Conservation (phyloP, 2,888 invertebrate genomes). For the Galeruca laticollis region DNA sequence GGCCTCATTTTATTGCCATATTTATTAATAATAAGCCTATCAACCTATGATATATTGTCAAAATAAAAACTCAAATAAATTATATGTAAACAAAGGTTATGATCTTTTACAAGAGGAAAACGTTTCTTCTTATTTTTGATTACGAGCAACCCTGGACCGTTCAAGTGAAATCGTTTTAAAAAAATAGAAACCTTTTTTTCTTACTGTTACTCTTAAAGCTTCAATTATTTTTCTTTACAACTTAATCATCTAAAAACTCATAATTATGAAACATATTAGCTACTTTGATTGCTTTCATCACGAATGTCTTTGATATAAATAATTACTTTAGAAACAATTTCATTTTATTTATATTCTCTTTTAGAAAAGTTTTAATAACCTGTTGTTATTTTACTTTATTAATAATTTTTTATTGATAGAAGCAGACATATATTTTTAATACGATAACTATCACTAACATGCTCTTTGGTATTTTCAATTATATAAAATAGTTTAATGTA, state of each 20-base stretch:
- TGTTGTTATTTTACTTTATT: slow-evolving; percentile 4
- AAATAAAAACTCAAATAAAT: no score
- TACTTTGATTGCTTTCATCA: background rate
- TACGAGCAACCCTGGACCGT: no score
- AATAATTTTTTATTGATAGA: background rate
- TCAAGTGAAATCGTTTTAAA: no score
- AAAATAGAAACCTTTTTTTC: background rate
- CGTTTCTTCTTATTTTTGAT: no score
- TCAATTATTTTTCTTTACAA: background rate
- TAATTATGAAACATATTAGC: no score
- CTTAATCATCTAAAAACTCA: no score
- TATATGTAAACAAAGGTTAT: no score
- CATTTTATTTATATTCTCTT: background rate
- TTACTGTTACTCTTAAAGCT: background rate
- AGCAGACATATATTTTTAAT: background rate
- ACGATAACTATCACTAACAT: background rate
- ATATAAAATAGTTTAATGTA: background rate
- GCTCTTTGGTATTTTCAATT: background rate
- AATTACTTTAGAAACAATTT: background rate
- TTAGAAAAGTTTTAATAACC: slow-evolving; percentile 3
- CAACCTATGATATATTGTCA: no score
- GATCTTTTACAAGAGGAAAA: no score
- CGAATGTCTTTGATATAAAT: slow-evolving; percentile 2
- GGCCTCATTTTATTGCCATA: no score
- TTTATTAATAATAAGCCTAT: no score